Conservation (phyloP, 2,888 invertebrate species). For the Mythimna loreyi region DNA sequence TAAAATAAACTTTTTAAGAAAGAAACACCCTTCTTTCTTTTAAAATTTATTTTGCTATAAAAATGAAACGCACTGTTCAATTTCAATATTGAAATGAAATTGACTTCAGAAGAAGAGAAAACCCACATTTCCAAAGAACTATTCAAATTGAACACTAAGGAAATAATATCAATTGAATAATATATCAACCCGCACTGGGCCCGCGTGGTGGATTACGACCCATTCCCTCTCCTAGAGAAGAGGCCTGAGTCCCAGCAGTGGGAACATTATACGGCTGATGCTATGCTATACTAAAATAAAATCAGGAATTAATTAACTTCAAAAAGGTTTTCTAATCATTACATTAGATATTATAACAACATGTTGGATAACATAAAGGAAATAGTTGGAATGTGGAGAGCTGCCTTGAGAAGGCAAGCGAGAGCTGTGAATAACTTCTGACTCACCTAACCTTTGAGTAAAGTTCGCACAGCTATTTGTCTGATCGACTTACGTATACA, state of each 20-base stretch:
- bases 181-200: too few species aligned
- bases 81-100: background rate
- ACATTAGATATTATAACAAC: constrained; percentile 25
- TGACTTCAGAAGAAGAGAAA: background rate
- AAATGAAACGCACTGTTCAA: background rate
- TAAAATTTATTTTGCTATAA: too few species aligned
- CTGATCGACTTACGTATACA: constrained; percentile 23
- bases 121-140: background rate
- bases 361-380: constrained; percentile 48
- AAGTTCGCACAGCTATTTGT: constrained; percentile 37
- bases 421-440: constrained; percentile 37
- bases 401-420: constrained; percentile 52
- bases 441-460: constrained; percentile 50
- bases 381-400: constrained; percentile 42
- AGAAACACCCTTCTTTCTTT: too few species aligned
- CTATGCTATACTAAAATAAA: too few species aligned
- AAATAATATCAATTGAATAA: constrained; percentile 30
- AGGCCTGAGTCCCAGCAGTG: too few species aligned
- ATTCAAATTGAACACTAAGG: constrained; percentile 2
- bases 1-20: background rate
- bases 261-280: too few species aligned
- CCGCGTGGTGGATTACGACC: too few species aligned
- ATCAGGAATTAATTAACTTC: constrained; percentile 30
- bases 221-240: too few species aligned
- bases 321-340: constrained; percentile 15